A percentile compares a stretch with the other conserved stretches of the same genome.
Conservation (phyloP, 2,113 vertebrate genomes). For the Clarias gariepinus region DNA sequence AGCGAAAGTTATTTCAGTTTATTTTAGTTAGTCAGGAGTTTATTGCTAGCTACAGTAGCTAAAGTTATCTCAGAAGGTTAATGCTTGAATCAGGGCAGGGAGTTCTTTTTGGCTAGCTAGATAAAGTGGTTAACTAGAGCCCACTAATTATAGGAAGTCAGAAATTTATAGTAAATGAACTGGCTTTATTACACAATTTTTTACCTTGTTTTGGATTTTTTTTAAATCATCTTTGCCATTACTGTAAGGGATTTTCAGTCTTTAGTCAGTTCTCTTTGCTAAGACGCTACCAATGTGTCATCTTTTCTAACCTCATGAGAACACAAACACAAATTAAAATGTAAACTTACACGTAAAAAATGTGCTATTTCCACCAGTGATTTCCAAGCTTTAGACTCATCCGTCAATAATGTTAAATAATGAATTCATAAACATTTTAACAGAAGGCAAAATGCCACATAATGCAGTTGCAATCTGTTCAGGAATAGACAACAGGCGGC, state of each 20-base stretch:
- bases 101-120: not conserved
- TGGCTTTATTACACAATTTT: not conserved
- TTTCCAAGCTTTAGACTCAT: not conserved
- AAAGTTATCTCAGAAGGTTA: not conserved
- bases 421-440: not conserved
- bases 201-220: not conserved
- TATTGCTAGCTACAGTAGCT: not conserved
- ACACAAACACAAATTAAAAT: not conserved
- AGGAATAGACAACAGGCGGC: conserved; percentile 11
- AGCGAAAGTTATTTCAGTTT: not conserved
- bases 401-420: not conserved
- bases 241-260: not conserved
- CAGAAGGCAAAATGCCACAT: not conserved
- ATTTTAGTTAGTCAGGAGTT: not conserved
- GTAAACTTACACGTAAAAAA: not conserved
- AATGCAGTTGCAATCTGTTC: conserved; percentile 23
- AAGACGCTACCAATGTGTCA: no score
- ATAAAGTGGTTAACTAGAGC: not conserved
- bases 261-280: not conserved
- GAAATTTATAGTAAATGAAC: not conserved
- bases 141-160: not conserved
- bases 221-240: not conserved
- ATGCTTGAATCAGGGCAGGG: not conserved
- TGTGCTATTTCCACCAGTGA: not conserved
- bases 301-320: not conserved